Evolutionary conservation across 2,888 invertebrate genomes (phyloP).

Genomic region (Cheilosia vernalis): DNA sequence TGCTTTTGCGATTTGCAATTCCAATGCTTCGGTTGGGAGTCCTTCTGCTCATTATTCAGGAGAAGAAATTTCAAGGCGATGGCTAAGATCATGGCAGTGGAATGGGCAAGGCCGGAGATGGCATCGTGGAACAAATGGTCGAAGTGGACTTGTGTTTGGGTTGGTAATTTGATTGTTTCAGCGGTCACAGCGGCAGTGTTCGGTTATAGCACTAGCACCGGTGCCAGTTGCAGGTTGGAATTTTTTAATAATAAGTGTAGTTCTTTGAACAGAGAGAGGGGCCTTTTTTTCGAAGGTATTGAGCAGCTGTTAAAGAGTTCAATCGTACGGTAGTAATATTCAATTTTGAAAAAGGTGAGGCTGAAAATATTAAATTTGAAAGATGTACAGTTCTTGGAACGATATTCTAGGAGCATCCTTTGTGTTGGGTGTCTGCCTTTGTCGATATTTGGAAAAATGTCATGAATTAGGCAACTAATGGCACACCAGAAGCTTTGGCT

Average conservation of each 20-base stretch:
- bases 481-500: too few relatives aligned
- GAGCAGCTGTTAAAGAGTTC: too few relatives aligned
- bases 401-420: too few relatives aligned
- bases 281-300: background rate
- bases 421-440: too few relatives aligned
- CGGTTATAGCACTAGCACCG: background rate
- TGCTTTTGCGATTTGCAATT: slow-evolving; percentile 63
- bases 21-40: slow-evolving; percentile 62
- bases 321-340: too few relatives aligned
- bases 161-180: slow-evolving; percentile 34
- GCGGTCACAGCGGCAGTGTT: background rate
- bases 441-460: too few relatives aligned
- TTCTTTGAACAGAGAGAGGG: background rate
- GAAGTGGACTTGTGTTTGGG: background rate
- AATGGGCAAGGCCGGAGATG: slow-evolving; percentile 9
- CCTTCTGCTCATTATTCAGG: slow-evolving; percentile 64
- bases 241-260: slow-evolving; percentile 47
- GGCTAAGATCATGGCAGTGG: slow-evolving; percentile 51
- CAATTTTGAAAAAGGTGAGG: too few relatives aligned
- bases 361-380: too few relatives aligned
- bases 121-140: slow-evolving; percentile 36
- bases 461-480: too few relatives aligned
- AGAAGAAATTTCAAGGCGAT: slow-evolving; percentile 22
- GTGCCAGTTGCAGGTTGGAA: slow-evolving; percentile 51
- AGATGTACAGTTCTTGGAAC: too few relatives aligned